Base-by-base conservation (phyloP, 2,888 invertebrate genomes). In the Mythimna pallens region DNA sequence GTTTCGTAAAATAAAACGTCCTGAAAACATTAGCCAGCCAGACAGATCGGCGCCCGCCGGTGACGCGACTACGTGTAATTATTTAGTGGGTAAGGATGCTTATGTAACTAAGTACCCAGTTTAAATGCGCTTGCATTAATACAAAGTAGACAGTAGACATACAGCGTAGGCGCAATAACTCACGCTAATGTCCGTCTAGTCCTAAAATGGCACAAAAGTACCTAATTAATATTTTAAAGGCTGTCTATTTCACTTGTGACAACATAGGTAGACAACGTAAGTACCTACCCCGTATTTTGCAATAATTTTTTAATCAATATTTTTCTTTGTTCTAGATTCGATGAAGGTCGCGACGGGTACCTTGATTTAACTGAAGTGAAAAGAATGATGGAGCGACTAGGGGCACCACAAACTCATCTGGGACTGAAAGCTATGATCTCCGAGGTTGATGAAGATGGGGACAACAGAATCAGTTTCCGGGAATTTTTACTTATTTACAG, bases 301-400 rank as follows among this genome's bases (percentile, higher is more conserved):
- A 52, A 36, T n/a, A 65, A 10, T 30, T 9, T 43, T 34, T 6
- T 77, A 66, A 70, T 66, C 25, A 63, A 67, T 52, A 25, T 70
- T 75, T 80, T 73, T 76, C 22, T 63, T 75, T 73, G 64, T 97
- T 97, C 3, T 97, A 99, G 99, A 94, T 99, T 98, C 93, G 99
- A 99, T 92, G 98, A 98, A 79, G 98, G 98, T 58, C 97, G 97
- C 82, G 99, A 99, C 93, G 99, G 98, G 57, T 99, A 97, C 92
- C 97, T 99, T 85, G 99, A 99, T 93, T 95, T 99, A 82, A 97
- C 97, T 40, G 99, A 99, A 94, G 96, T 99, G 83, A 99, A 99
- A 93, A 96, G 98, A 40, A 99, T 99, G 99, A 99, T 99, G 99
- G 99, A 99, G 94, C 98, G 98, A 78, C 95, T 99, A 71, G 99